A percentile compares a stretch with the other conserved stretches of the same genome.
Conservation (phyloP, 2,888 invertebrate genomes). For the Kryphioiulus occultus region DNA sequence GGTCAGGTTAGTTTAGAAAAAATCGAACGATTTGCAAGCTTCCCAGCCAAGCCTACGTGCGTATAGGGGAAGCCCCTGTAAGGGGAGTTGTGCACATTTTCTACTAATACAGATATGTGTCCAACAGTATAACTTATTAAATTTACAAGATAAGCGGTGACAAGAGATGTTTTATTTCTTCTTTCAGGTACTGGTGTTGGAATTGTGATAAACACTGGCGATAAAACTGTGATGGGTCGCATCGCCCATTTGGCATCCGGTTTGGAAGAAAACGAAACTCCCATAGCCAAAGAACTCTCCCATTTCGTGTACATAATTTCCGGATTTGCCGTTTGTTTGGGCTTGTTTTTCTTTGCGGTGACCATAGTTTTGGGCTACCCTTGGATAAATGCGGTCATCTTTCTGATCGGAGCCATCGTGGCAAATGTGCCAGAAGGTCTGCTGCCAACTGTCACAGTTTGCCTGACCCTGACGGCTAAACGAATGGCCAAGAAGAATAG, state of each 20-base stretch:
- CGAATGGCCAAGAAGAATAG: constrained; percentile 54
- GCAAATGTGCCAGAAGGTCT: constrained; percentile 58
- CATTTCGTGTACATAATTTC: constrained; percentile 67
- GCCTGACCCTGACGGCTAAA: constrained; percentile 67
- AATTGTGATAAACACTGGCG: constrained; percentile 60
- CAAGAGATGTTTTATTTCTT: too few species aligned
- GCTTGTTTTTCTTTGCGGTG: constrained; percentile 55
- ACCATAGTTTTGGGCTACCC: constrained; percentile 56
- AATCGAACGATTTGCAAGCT: too few species aligned
- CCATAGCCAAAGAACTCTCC: constrained; percentile 66
- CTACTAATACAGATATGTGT: too few species aligned
- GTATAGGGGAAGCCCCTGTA: too few species aligned
- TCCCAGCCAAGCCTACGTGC: too few species aligned
- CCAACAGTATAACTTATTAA: too few species aligned
- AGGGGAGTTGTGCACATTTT: too few species aligned
- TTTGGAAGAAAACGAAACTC: constrained; percentile 63
- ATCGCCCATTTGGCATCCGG: constrained; percentile 59
- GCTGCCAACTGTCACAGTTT: constrained; percentile 57
- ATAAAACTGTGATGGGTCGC: constrained; percentile 59
- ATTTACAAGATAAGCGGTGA: too few species aligned
- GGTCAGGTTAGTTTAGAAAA: too few species aligned
- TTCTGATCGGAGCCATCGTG: constrained; percentile 57
- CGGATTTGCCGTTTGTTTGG: constrained; percentile 55
- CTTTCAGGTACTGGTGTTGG: constrained; percentile 56
- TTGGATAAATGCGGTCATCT: constrained; percentile 56